Base-by-base conservation (phyloP, 2,888 invertebrate species). In the Perithous albicinctus region DNA sequence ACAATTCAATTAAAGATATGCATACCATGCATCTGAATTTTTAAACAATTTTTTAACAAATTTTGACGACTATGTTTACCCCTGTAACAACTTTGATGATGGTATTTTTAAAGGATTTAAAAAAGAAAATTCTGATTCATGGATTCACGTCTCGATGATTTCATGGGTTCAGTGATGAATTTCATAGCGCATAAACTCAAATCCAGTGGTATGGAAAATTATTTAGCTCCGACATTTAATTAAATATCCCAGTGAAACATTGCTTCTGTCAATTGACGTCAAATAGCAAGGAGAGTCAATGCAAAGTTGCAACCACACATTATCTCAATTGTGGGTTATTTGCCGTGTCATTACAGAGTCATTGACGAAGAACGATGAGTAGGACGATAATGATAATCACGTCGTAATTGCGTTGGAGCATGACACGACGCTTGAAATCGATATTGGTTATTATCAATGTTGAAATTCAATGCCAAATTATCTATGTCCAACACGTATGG, bases 391-490 rank as follows among this genome's bases (percentile, higher is more conserved):
- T 23, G 7, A 10, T 66, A 46, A 66, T 66, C 26, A 46, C 46
- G 12, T 18, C 5, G 29, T 6, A 10, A 46, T 46, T 66, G 43
- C 8, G 29, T 46, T 8, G 7, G 32, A 66, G 29, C 41, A 51
- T 12, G n/a, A n/a, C n/a, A n/a, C n/a, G n/a, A 2, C 10, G 29
- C 29, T 2, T 15, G 32, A 5, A 26, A 46, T 72, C 32, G 35
- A 61, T 32, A 32, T 10, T 2, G 32, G n/a, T 46, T 72, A 61
- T 61, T 32, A 72, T 59, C 46, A 32, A 61, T 35, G 32, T 20
- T 12, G 32, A 61, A 23, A 72, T 61, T 72, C 29, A 12, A 59
- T 61, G 43, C 6, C 32, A 20, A 46, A 46, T 61, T 72, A 18
- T 46, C 72, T 29, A 69, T 23, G 20, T 35, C 1, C 26, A 23